phyloP scores from a whole-genome alignment of 2,888 invertebrate genomes.

The Taenaris catops region DNA sequence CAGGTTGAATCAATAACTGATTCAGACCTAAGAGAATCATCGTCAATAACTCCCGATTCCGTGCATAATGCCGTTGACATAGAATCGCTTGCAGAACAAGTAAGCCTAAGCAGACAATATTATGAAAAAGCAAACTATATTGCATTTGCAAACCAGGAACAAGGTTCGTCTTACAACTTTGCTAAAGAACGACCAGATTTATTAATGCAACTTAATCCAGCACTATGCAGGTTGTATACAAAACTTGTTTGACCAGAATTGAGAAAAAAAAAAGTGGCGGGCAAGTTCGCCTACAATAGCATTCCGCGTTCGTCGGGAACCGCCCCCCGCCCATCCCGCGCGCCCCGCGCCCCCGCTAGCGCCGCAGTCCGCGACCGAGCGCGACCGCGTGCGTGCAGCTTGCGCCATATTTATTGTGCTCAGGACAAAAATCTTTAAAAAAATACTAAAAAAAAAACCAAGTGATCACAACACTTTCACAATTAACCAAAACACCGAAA shows the following conservation, averaged over 20 bases:
- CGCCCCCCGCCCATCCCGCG: constrained; percentile 46
- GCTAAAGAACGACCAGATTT: constrained; percentile 82
- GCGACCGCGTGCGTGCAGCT: constrained; percentile 52
- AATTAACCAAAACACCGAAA: constrained; percentile 3
- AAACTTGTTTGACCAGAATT: constrained; percentile 79
- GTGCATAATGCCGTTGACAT: constrained; percentile 83
- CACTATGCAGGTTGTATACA: constrained; percentile 78
- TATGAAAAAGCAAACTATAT: constrained; percentile 73
- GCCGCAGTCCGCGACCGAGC: constrained; percentile 55
- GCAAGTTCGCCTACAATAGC: constrained; percentile 79
- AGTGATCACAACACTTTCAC: constrained; percentile 12
- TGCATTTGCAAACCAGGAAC: constrained; percentile 68
- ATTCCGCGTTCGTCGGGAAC: constrained; percentile 55
- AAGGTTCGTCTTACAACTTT: constrained; percentile 79
- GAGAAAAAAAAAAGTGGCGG: constrained; percentile 72
- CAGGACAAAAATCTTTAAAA: constrained; percentile 3
- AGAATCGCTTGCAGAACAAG: constrained; percentile 88
- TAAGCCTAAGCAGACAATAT: constrained; percentile 80
- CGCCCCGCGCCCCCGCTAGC: constrained; percentile 40
- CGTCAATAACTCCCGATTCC: constrained; percentile 85
- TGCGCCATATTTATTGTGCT: constrained; percentile 19
- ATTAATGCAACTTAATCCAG: constrained; percentile 79
- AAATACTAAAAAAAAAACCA: constrained; percentile 28
- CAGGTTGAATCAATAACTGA: constrained; percentile 84
- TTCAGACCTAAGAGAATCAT: constrained; percentile 84